phyloP scores from a whole-genome alignment of 2,888 invertebrate genomes.

The Agrilus biguttatus region DNA sequence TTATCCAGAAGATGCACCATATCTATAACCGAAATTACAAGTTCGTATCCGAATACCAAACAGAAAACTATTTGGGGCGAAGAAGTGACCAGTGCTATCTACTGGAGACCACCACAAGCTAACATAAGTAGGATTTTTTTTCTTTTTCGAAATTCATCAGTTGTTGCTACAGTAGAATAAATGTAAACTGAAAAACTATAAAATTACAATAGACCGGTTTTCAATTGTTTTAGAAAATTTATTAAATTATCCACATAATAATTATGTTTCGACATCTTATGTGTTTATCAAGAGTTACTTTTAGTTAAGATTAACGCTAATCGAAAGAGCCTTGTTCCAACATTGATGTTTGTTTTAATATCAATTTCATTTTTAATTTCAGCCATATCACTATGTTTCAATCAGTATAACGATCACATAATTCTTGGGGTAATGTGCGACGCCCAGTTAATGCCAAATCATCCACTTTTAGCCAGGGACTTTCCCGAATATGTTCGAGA shows the following conservation, averaged over 20 bases:
- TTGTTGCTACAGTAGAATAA: no score
- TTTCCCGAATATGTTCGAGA: conserved; percentile 26
- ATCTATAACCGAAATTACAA: conserved; percentile 45
- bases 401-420: conserved; percentile 50
- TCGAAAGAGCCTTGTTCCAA: no score
- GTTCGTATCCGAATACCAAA: conserved; percentile 26
- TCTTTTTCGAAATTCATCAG: not conserved
- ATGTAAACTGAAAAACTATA: no score
- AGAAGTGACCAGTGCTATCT: conserved; percentile 45
- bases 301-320: no score
- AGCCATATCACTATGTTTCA: conserved; percentile 60
- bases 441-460: conserved; percentile 51
- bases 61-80: conserved; percentile 51
- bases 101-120: conserved; percentile 63
- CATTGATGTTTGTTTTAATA: not conserved
- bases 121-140: conserved; percentile 48
- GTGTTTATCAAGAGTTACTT: no score
- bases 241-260: no score
- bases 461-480: conserved; percentile 36
- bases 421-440: conserved; percentile 58
- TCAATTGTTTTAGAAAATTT: no score
- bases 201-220: no score
- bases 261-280: no score
- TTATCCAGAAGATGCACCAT: conserved; percentile 53
- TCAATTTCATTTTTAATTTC: conserved; percentile 16